A percentile compares a stretch with the other conserved stretches of the same genome.
phyloP scores from a whole-genome alignment of 2,113 vertebrate species.

The Sprattus sprattus region DNA sequence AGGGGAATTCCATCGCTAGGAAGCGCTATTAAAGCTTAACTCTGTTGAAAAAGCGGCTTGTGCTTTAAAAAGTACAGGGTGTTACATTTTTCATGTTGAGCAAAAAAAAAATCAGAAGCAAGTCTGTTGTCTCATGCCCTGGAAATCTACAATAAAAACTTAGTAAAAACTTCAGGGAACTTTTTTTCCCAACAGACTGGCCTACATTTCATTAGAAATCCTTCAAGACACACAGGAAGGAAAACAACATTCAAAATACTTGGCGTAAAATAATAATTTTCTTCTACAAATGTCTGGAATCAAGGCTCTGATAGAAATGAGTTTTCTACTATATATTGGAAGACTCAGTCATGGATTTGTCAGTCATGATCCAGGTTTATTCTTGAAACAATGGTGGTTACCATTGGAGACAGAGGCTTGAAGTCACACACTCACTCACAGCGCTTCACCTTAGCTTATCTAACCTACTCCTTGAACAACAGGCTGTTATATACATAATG shows the following conservation, averaged over 20 bases:
- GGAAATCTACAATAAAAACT: not conserved
- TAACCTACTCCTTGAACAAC: too few relatives aligned
- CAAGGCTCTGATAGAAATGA: too few relatives aligned
- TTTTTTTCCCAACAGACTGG: not conserved
- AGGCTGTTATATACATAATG: too few relatives aligned
- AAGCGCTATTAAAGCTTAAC: not conserved
- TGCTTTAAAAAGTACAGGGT: not conserved
- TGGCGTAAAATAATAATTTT: not conserved
- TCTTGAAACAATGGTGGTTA: too few relatives aligned
- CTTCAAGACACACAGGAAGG: not conserved
- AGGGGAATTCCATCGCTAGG: not conserved
- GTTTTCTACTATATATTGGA: too few relatives aligned
- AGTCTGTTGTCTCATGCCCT: not conserved
- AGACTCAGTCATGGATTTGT: too few relatives aligned
- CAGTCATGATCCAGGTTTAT: too few relatives aligned
- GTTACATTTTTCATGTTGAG: not conserved
- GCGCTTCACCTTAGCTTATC: too few relatives aligned
- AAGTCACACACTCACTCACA: too few relatives aligned
- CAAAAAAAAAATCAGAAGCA: not conserved
- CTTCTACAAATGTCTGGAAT: not conserved
- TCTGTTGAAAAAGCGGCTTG: not conserved
- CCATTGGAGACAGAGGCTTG: too few relatives aligned
- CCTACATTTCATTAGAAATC: not conserved
- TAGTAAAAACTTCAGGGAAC: not conserved
- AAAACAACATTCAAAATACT: not conserved